Evolutionary conservation across 2,888 invertebrate genomes (phyloP).

Genomic region (Erebia ligea): DNA sequence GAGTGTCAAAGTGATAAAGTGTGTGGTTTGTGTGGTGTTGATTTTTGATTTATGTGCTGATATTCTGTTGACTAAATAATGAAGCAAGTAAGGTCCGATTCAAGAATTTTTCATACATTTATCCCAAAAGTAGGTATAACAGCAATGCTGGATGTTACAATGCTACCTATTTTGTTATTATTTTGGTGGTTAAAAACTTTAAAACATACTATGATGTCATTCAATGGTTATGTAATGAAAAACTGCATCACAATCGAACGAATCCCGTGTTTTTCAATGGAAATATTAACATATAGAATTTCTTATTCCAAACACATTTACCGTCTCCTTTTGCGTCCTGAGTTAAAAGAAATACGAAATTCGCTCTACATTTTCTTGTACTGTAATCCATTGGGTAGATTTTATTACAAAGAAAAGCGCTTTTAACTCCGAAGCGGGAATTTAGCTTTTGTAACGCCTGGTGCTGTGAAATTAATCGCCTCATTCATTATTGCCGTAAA

Average conservation of each 20-base stretch:
- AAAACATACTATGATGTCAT: too few species aligned
- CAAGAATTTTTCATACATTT: too few species aligned
- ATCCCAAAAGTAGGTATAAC: too few species aligned
- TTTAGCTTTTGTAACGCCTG: constrained; percentile 41
- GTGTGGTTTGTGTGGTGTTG: background rate
- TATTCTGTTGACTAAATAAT: background rate
- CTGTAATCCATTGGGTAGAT: constrained; percentile 9
- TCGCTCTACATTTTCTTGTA: background rate
- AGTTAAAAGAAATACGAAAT: background rate
- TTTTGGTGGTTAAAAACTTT: too few species aligned
- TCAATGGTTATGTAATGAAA: too few species aligned
- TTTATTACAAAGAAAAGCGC: constrained; percentile 17
- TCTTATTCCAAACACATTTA: background rate
- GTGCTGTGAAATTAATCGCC: constrained; percentile 60
- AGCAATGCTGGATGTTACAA: too few species aligned
- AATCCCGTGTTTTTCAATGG: background rate
- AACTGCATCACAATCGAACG: too few species aligned
- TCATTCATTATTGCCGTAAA: constrained; percentile 65
- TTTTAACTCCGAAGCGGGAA: constrained; percentile 13
- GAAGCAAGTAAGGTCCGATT: too few species aligned
- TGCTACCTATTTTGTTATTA: too few species aligned
- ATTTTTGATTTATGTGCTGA: constrained; percentile 6
- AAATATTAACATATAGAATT: background rate
- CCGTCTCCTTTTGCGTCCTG: background rate
- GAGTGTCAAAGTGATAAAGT: constrained; percentile 8